Base-by-base conservation (phyloP, 2,888 invertebrate genomes). In the Notocelia uddmanniana region DNA sequence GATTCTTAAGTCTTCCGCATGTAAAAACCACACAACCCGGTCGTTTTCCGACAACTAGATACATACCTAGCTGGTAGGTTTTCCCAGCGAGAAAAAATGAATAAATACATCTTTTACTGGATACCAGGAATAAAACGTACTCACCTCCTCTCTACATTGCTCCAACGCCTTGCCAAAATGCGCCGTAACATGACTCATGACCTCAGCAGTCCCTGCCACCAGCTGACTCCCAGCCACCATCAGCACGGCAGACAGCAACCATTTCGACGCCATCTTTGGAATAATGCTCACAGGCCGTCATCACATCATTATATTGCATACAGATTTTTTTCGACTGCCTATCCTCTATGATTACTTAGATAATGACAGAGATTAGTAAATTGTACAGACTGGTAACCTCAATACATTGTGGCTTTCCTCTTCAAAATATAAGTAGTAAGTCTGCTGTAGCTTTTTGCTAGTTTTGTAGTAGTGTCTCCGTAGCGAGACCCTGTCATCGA, bases 111-210 rank as follows among this genome's bases (percentile, higher is more conserved):
- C n/a, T n/a, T n/a, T n/a, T n/a, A n/a, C n/a, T n/a, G n/a, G n/a
- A n/a, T 6, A 31, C 31, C 31, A 31, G 5, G 0, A 1, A 31
- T 5, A 18, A 54, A n/a, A 41, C n/a, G 19, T 2, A 58, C 79
- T 83, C 79, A 92, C 92, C 86, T 92, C 92, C 2, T 90, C 88
- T 11, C 92, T 81, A 71, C 92, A 92, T 72, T 92, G 90, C 11
- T 90, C 88, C 41, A 92, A 79, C 0, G 90, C 82, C 66, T 90
- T 90, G 3, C 92, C 92, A 37, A 92, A 92, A 75, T 92, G 91
- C 0, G 92, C 92, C 0, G 91, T 89, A n/a, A 92, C 93, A 54
- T 93, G 93, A 74, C 92, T 91, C 93, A 93, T 91, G 58, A 91
- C 89, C 79, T 92, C 93, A 0, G 92, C 91, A 0, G 88, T 85